These are phyloP conservation scores for Disparrhopalites patrizii DNA, from an alignment of 2,888 invertebrate species.

Conservation along the genomic window DNA sequence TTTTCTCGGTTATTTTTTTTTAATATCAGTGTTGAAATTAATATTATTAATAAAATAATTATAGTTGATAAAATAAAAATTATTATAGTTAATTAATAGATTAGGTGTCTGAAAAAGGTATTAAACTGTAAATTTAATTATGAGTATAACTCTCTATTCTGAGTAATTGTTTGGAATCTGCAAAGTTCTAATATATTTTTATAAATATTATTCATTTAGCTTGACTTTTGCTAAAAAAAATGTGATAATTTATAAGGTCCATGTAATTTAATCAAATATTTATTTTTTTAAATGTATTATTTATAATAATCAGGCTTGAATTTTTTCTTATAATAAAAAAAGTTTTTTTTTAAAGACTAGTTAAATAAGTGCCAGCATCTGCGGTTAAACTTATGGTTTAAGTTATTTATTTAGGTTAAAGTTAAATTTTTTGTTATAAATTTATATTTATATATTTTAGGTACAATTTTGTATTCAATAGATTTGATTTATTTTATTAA, in stretches of 20 bases:
- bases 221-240: too few relatives aligned
- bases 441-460: constrained; percentile 52
- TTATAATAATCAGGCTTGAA: too few relatives aligned
- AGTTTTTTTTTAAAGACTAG: constrained; percentile 57
- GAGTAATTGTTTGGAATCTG: too few relatives aligned
- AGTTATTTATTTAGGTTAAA: constrained; percentile 57
- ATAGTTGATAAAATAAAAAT: too few relatives aligned
- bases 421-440: constrained; percentile 51
- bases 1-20: background rate
- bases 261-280: too few relatives aligned
- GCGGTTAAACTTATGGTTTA: constrained; percentile 60
- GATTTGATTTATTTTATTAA: constrained; percentile 52
- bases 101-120: background rate
- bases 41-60: constrained; percentile 46
- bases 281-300: too few relatives aligned
- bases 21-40: constrained; percentile 53
- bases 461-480: constrained; percentile 57
- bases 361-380: constrained; percentile 67
- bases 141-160: too few relatives aligned
- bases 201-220: too few relatives aligned
- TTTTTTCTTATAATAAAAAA: too few relatives aligned
- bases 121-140: constrained; percentile 54
- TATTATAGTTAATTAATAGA: constrained; percentile 10
- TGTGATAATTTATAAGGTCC: too few relatives aligned
- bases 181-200: too few relatives aligned